Base-by-base conservation (phyloP, 1,140 invertebrate species). In the Trichomalopsis sarcophagae region DNA sequence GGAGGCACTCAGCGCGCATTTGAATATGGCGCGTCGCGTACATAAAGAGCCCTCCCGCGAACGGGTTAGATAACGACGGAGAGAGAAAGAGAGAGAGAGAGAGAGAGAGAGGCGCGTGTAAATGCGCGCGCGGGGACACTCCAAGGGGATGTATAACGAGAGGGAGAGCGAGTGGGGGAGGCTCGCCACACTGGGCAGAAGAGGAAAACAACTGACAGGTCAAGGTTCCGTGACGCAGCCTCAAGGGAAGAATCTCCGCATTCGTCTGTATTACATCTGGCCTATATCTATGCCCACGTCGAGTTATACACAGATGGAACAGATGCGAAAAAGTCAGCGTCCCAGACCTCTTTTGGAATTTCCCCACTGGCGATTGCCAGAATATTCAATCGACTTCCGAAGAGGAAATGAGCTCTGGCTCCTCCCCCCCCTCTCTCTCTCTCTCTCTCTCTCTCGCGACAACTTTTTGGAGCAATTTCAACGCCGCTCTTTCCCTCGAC, bases 151-250 rank as follows among this genome's bases (percentile, higher is more conserved):
- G 13, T 68, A 68, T 23, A 68, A 23, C 27, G 27, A 3, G 5
- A 71, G 68, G 30, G 68, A 7, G 11, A 30, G 23, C 2, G 68
- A 10, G 30, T 23, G 68, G 68, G 68, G 23, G 23, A 33, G 68
- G 27, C 23, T 7, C 3, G 68, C 23, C 5, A 71, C 30, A 17
- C 6, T 30, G 68, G 73, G 17, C 68, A 84, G 47, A 33, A 71
- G 74, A 85, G 66, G 82, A 84, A 78, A 81, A 84, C 75, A 88
- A 86, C 62, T 86, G 85, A 86, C 85, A 86, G 87, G 85, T 88
- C 87, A 88, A 88, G 87, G 84, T 87, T 88, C 44, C 82, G 50
- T 85, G 86, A 88, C 85, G 86, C 84, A 76, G 84, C 78, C 71
- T 40, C 78, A 84, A 86, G 74, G 79, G 69, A 86, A 86, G 76